phyloP scores from a whole-genome alignment of 2,888 invertebrate genomes.

The Aelia acuminata region DNA sequence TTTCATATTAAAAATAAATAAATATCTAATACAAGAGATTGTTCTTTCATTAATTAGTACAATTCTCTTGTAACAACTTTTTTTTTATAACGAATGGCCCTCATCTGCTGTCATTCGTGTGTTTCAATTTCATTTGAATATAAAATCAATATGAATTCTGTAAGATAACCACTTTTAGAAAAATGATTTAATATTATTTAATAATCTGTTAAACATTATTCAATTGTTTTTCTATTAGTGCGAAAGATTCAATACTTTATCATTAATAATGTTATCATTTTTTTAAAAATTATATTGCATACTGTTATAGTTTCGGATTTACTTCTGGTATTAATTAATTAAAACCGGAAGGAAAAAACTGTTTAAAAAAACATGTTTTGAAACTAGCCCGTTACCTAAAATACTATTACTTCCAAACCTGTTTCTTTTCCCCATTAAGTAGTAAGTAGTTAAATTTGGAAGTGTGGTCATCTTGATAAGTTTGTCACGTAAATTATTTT shows the following conservation, averaged over 20 bases:
- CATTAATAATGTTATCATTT: no score
- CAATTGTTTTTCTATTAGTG: neutral
- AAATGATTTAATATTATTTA: neutral
- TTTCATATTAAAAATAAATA: no score
- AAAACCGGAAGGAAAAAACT: no score
- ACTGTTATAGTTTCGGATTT: no score
- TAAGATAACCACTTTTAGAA: neutral
- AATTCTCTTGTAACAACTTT: neutral
- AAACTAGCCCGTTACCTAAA: no score
- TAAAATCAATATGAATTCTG: neutral
- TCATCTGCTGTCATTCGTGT: neutral
- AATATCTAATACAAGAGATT: constrained; percentile 40
- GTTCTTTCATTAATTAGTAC: neutral
- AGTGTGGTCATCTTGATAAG: no score
- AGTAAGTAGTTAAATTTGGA: neutral
- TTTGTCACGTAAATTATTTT: no score
- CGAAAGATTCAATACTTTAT: no score
- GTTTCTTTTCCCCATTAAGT: neutral
- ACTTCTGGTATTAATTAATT: no score
- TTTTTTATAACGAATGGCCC: constrained; percentile 8
- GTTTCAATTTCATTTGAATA: neutral
- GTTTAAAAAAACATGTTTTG: no score
- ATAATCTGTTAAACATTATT: neutral
- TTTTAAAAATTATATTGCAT: no score
- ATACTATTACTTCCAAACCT: no score